Percentiles rank a stretch among this genome's conserved stretches.
phyloP scores from a whole-genome alignment of 2,797 vertebrate genomes.

The Periparus ater region DNA sequence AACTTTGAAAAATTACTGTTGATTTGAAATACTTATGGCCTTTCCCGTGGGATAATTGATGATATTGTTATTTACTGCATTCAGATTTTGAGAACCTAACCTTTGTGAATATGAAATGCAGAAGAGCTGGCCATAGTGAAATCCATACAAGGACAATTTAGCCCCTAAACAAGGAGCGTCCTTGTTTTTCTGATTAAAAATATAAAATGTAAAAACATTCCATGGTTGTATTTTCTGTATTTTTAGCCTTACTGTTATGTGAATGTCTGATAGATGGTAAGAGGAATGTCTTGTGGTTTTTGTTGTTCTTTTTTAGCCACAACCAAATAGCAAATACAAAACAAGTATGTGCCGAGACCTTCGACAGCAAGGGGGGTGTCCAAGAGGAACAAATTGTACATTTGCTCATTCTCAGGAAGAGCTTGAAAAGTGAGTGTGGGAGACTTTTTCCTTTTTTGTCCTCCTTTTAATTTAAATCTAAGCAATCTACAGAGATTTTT shows the following conservation, averaged over 20 bases:
- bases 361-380: conserved; percentile 93
- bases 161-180: neutral
- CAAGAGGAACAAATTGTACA: conserved; percentile 92
- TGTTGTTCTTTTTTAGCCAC: conserved; percentile 76
- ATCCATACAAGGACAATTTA: neutral
- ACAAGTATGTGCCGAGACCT: conserved; percentile 98
- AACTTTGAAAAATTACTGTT: neutral
- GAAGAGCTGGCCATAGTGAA: neutral
- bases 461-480: neutral
- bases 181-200: neutral
- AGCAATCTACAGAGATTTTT: neutral
- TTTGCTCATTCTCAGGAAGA: conserved; percentile 98
- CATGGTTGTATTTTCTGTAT: neutral
- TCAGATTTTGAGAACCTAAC: neutral
- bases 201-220: neutral
- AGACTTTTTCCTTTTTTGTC: neutral
- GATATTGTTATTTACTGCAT: neutral
- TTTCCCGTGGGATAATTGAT: neutral
- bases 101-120: neutral
- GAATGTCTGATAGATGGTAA: neutral
- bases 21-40: neutral
- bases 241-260: neutral
- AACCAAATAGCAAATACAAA: conserved; percentile 97
- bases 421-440: conserved; percentile 90
- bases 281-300: neutral